Evolutionary conservation across 2,797 vertebrate species (phyloP).

Genomic region (Thripadectes ignobilis): DNA sequence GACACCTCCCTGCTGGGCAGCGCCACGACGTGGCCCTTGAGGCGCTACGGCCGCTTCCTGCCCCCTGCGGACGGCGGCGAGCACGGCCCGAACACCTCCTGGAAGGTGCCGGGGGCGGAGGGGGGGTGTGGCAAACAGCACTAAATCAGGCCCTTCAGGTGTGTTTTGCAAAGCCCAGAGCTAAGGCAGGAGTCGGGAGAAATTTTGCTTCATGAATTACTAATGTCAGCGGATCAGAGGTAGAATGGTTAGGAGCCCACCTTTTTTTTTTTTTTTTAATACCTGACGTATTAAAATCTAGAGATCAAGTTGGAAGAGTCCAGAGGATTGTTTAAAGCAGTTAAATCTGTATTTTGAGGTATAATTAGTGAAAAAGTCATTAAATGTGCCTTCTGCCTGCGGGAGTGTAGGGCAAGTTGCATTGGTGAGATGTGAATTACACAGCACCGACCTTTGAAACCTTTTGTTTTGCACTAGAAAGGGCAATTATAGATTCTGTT

Average conservation of each 20-base stretch:
- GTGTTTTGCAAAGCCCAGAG: not conserved
- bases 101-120: slow-evolving; percentile 67
- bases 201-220: not conserved
- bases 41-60: slow-evolving; percentile 83
- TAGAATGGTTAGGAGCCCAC: not conserved
- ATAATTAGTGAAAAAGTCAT: not conserved
- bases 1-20: too few relatives aligned
- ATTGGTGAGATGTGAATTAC: not conserved
- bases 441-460: rapidly evolving
- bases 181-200: not conserved
- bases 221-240: not conserved
- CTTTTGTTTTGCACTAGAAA: not conserved
- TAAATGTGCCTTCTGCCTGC: not conserved
- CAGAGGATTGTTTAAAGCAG: not conserved
- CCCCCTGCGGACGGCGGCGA: not conserved
- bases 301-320: not conserved
- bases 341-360: not conserved
- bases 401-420: not conserved
- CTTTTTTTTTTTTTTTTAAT: not conserved
- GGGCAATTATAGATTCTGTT: not conserved
- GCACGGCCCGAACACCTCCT: not conserved
- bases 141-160: not conserved
- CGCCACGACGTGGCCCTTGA: slow-evolving; percentile 78
- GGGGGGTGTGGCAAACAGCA: not conserved
- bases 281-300: not conserved